Evolutionary conservation across 2,888 invertebrate species (phyloP).

Genomic region (Gortyna flavago): DNA sequence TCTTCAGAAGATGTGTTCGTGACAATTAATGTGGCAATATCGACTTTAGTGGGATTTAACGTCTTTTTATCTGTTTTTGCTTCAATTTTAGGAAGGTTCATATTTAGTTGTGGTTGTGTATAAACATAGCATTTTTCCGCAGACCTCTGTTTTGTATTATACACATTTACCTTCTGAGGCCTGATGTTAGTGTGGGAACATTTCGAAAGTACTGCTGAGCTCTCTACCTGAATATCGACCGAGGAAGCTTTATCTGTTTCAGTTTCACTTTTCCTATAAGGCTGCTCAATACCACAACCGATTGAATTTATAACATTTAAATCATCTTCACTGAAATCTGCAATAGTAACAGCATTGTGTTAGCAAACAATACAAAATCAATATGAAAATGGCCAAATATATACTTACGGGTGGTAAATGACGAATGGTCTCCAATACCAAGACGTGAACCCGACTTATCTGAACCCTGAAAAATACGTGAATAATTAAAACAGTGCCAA

Average conservation of each 20-base stretch:
- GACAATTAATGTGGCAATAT: constrained; percentile 78
- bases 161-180: constrained; percentile 66
- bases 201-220: constrained; percentile 70
- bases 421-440: constrained; percentile 84
- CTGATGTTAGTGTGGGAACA: constrained; percentile 69
- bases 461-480: constrained; percentile 74
- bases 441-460: constrained; percentile 80
- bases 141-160: constrained; percentile 72
- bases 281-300: constrained; percentile 67
- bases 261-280: constrained; percentile 66
- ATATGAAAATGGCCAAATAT: constrained; percentile 6
- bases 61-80: constrained; percentile 71
- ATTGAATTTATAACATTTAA: constrained; percentile 70
- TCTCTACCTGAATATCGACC: constrained; percentile 70
- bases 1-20: constrained; percentile 78
- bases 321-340: constrained; percentile 78
- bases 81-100: constrained; percentile 78
- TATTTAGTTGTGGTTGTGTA: constrained; percentile 77
- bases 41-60: constrained; percentile 73
- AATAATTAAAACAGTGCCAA: constrained; percentile 2
- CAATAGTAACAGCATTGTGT: constrained; percentile 50
- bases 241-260: constrained; percentile 71
- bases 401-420: constrained; percentile 80
- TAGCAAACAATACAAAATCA: constrained; percentile 15
- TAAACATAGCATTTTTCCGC: constrained; percentile 82